Evolutionary conservation across 2,797 vertebrate species (phyloP), one percentile per base, ranked within the genome.

Genomic region (Fundulus diaphanus): DNA sequence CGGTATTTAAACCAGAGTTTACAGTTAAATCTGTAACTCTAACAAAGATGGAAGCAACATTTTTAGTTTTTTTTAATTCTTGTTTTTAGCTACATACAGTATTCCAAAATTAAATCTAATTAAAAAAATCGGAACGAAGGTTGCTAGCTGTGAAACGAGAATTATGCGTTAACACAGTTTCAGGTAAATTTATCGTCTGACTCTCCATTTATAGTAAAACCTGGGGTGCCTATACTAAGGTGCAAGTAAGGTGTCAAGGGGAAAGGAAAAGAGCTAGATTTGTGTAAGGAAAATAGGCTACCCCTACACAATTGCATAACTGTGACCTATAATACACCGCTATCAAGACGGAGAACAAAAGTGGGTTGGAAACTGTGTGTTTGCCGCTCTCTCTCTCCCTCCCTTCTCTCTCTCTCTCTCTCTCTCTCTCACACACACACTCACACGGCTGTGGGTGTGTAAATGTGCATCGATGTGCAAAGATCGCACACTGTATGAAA

Each of bases 231-330:
- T 46, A 44, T 59, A 59, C 20, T 68, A 70, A 54, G 70, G 33
- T 56, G 31, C n/a, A 40, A 56, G 40, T 31, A 63, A 27, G 37
- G 18, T 16, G 49, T 59, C 37, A 76, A 57, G 57, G 29, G 54
- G 46, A 70, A 54, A 68, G 42, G 51, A 35, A 72, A 74, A 76
- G 70, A 81, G 40, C 77, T 40, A 77, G 16, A 68, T 72, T 65
- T 56, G 68, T 77, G 69, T 51, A 52, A 59, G 87, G 82, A 92
- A 94, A 92, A 90, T 91, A 86, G 90, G 91, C 91, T 91, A 91
- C 88, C 86, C 85, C 90, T 89, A 88, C 92, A 92, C 90, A 88
- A 83, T 92, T 92, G 85, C 89, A 92, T 91, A 90, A 93, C 86
- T 83, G 85, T 91, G 90, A 92, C 90, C 89, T 89, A 90, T 86